Evolutionary conservation across 1,140 invertebrate genomes (phyloP), one percentile per base, ranked within the genome.

Genomic region (Drosophila virilis): DNA sequence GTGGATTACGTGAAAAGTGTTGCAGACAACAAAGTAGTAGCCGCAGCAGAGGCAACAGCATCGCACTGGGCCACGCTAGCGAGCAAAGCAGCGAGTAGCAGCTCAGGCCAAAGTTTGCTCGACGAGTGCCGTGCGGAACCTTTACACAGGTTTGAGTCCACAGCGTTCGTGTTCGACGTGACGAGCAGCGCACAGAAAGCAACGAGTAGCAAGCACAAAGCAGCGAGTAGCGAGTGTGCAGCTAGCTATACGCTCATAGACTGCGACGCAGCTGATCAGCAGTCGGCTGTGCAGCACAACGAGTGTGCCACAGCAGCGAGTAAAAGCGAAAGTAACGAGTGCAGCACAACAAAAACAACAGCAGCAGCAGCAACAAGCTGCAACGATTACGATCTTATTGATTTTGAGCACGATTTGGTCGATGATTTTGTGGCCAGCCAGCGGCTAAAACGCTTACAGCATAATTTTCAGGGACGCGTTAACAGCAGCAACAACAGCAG

Each of bases 371-470:
- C 76, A 86, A 88, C 78, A 82, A 85, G 78, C 78, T 67, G 72
- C 72, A 79, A 35, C 50, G 83, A 86, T 69, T 75, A 51, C 59
- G 83, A 88, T 77, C 83, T 88, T 58, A 88, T 88, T 67, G 84
- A 88, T 88, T 88, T 88, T 74, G 83, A 88, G 43, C 60, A 62
- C 50, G 83, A 86, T 55, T 77, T 79, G 50, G 42, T 46, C 28
- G 90, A 91, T 48, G 90, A 91, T 50, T 91, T 91, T 78, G 90
- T 84, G 68, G 90, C 90, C 64, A 91, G 90, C 64, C 90, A 91
- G 52, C 79, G 90, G 13, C 38, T 91, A 17, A 90, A 91, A 51
- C 90, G 90, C 46, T 73, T 91, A 65, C 89, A 91, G 54, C 88
- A 74, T 43, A 91, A 91, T 91, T 91, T 89, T 90, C 84, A 90